Base-by-base conservation (phyloP, 2,888 invertebrate genomes). In the Cheilosia grossa region DNA sequence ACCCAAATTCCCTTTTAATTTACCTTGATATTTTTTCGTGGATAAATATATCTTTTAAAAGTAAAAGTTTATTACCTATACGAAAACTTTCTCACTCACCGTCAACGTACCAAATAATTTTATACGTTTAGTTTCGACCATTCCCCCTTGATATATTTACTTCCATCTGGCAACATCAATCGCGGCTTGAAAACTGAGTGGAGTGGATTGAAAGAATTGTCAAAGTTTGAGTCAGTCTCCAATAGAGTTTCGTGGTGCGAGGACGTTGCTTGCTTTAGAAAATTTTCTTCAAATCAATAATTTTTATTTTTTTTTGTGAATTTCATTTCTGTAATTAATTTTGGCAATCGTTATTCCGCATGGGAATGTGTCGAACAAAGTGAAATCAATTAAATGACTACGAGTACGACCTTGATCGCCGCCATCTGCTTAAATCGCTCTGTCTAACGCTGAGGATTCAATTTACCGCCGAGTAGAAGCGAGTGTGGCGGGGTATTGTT, bases 371-470 rank as follows among this genome's bases (percentile, higher is more conserved):
- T 15, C 56, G 56, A 33, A 27, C 13, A 53, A 53, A 42, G 44
- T 19, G 33, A 24, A 51, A 51, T 54, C 19, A 15, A 56, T 42
- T 54, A 17, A 27, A 44, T 21, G 59, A 37, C 9, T 70, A 40
- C 69, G 47, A 42, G 2, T 33, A 44, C 47, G 69, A 58, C 42
- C 27, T 9, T 9, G 3, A 37, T 37, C 67, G 21, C 61, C 61
- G 40, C 61, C 53, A 44, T 30, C 27, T 27, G 69, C 69, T 27
- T 54, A 63, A 61, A 61, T 78, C 40, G 40, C 77, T 77, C 77
- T 67, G 77, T 69, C 51, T 21, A 37, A 40, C 47, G 53, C 67
- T 61, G 77, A 77, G 77, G 61, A 69, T 67, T 77, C 4, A 13
- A 77, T 61, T 77, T 67, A 61, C 67, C 44, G 77, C 17, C 74